Evolutionary conservation across 2,888 invertebrate genomes (phyloP).

Genomic region (Chrysotoxum bicinctum): DNA sequence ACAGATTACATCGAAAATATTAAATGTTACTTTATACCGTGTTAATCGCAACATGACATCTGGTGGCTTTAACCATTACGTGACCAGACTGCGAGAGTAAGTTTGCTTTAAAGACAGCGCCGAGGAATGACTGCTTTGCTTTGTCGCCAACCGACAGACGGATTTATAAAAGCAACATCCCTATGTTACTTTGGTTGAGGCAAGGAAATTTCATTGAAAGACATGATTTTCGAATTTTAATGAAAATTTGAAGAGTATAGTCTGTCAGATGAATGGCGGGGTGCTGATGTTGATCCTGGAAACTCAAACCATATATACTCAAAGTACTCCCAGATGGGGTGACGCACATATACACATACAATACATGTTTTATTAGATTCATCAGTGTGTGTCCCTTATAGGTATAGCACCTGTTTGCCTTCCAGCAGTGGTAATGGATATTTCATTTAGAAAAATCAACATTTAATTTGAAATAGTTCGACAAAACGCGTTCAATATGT

Average conservation of each 20-base stretch:
- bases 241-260: slow-evolving; percentile 45
- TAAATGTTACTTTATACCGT: slow-evolving; percentile 74
- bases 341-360: slow-evolving; percentile 31
- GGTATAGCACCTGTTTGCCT: slow-evolving; percentile 58
- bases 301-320: slow-evolving; percentile 10
- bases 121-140: background rate
- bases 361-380: slow-evolving; percentile 52
- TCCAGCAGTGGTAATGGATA: slow-evolving; percentile 54
- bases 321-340: slow-evolving; percentile 37
- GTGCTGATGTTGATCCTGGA: slow-evolving; percentile 23
- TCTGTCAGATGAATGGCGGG: background rate
- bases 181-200: background rate
- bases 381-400: slow-evolving; percentile 19
- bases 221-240: slow-evolving; percentile 71
- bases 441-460: slow-evolving; percentile 73
- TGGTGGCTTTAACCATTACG: slow-evolving; percentile 75
- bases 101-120: background rate
- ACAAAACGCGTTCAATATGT: slow-evolving; percentile 65
- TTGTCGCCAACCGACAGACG: slow-evolving; percentile 4
- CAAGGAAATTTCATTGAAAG: slow-evolving; percentile 54
- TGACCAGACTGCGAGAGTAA: slow-evolving; percentile 67
- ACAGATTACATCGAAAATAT: slow-evolving; percentile 74
- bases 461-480: slow-evolving; percentile 72
- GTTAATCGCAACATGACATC: slow-evolving; percentile 76
- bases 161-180: slow-evolving; percentile 48